These are phyloP conservation scores for Origma solitaria DNA, from an alignment of 2,113 vertebrate genomes.

Conservation along the genomic window DNA sequence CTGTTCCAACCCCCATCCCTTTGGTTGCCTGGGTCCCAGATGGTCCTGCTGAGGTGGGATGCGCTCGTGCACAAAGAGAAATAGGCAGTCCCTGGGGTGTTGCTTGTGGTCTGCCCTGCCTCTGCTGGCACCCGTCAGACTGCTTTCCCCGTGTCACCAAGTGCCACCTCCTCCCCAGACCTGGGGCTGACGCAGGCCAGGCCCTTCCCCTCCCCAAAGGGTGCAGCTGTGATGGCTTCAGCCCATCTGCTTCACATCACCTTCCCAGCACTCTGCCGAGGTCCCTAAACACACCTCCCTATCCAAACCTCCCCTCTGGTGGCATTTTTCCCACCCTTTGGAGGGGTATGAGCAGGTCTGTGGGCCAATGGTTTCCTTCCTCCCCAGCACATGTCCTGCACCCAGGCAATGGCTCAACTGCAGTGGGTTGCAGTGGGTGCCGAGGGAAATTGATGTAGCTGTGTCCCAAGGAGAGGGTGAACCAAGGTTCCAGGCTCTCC, in stretches of 20 bases:
- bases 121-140: not conserved
- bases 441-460: accelerated
- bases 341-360: accelerated
- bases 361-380: not conserved
- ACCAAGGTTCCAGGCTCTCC: not conserved
- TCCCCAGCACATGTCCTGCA: not conserved
- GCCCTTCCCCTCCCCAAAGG: not conserved
- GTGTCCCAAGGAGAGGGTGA: not conserved
- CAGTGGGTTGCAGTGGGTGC: not conserved
- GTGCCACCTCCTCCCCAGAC: not conserved
- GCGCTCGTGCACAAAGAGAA: not conserved
- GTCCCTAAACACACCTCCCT: not conserved
- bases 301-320: not conserved
- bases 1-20: not conserved
- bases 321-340: not conserved
- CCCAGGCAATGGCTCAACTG: not conserved
- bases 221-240: not conserved
- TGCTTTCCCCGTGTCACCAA: not conserved
- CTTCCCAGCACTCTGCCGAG: not conserved
- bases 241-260: not conserved
- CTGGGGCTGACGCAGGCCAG: not conserved
- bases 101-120: not conserved
- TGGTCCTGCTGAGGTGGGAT: not conserved
- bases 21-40: not conserved
- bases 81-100: not conserved